phyloP scores from a whole-genome alignment of 2,797 vertebrate species.

The Rhyacichthys aspro region DNA sequence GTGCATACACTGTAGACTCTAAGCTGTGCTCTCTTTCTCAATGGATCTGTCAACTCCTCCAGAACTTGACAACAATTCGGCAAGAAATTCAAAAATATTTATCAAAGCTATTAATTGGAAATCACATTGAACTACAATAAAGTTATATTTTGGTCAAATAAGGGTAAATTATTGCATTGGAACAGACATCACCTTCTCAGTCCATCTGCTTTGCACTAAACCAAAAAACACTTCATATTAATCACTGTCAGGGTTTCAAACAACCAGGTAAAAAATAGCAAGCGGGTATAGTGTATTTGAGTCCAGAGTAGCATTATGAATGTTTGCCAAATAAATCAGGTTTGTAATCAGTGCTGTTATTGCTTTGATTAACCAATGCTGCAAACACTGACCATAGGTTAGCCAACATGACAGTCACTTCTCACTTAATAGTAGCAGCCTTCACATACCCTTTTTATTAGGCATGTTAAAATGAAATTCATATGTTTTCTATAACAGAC shows the following conservation, averaged over 20 bases:
- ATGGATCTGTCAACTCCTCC: constrained; percentile 47
- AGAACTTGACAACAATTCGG: constrained; percentile 63
- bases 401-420: not conserved
- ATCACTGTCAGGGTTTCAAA: constrained; percentile 3
- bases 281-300: not conserved
- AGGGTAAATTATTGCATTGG: no score
- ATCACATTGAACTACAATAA: no score
- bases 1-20: constrained; percentile 49
- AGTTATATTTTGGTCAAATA: no score
- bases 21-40: constrained; percentile 75
- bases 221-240: no score
- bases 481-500: no score
- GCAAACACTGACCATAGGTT: not conserved
- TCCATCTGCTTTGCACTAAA: no score
- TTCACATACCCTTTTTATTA: constrained; percentile 23
- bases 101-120: no score
- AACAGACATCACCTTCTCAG: no score
- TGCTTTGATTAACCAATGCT: not conserved
- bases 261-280: constrained; percentile 4
- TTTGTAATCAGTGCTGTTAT: not conserved
- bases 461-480: constrained; percentile 27
- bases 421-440: constrained; percentile 18
- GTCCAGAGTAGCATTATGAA: not conserved
- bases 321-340: not conserved
- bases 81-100: constrained; percentile 8